Conservation (phyloP, 2,797 vertebrate genomes). For the Siniperca undulata region DNA sequence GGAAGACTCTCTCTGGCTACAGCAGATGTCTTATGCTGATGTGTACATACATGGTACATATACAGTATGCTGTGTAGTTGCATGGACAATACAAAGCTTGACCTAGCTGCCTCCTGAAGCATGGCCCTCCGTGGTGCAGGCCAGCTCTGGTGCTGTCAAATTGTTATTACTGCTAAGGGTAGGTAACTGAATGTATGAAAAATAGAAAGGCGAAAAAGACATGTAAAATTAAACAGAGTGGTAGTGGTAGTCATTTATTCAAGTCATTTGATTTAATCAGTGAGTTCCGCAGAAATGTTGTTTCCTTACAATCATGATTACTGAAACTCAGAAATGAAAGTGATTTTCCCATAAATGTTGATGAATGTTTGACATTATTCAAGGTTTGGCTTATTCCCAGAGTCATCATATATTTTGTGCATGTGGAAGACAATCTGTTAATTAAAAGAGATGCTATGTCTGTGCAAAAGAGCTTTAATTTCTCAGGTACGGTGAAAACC, state of each 20-base stretch:
- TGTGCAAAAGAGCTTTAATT: not conserved
- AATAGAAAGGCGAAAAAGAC: not conserved
- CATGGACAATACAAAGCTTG: constrained; percentile 52
- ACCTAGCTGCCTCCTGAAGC: constrained; percentile 65
- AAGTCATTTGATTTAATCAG: not conserved
- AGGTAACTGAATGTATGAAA: not conserved
- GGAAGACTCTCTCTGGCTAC: constrained; percentile 51
- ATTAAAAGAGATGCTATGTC: not conserved
- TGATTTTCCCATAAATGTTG: not conserved
- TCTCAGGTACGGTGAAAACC: not conserved
- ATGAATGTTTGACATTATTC: not conserved
- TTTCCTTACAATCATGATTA: constrained; percentile 1
- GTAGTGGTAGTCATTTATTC: not conserved
- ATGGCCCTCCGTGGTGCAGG: constrained; percentile 40
- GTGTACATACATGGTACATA: constrained; percentile 38
- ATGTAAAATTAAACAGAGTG: not conserved
- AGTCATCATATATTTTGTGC: not conserved
- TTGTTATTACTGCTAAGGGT: not conserved
- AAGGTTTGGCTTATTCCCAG: not conserved
- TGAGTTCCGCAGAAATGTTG: not conserved
- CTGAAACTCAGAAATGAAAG: not conserved
- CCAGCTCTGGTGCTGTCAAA: not conserved
- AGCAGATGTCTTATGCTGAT: constrained; percentile 70
- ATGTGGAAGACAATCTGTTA: not conserved
- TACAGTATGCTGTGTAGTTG: constrained; percentile 9